Conservation (phyloP, 1,140 invertebrate genomes). For the Papilio aristodemus region DNA sequence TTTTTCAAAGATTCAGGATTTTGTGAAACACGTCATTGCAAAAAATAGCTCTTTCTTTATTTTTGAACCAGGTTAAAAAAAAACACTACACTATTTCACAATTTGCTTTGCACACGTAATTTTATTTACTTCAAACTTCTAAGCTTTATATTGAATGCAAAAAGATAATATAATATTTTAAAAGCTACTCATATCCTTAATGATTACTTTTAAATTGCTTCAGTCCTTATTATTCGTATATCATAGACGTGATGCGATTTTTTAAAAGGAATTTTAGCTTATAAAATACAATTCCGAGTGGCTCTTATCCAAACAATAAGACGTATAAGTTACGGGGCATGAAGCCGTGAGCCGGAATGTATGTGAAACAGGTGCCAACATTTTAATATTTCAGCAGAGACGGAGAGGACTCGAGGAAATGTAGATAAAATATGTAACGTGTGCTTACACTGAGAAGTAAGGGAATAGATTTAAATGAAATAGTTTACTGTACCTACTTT, state of each 20-base stretch:
- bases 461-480: neutral
- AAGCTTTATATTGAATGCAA: too few relatives aligned
- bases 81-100: too few relatives aligned
- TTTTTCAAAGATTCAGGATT: neutral
- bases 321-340: conserved; percentile 14
- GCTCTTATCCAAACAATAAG: conserved; percentile 12
- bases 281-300: neutral
- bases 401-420: conserved; percentile 19
- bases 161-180: too few relatives aligned
- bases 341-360: neutral
- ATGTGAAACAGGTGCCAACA: conserved; percentile 21
- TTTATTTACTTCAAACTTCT: too few relatives aligned
- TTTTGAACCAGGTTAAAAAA: too few relatives aligned
- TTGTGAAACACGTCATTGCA: too few relatives aligned
- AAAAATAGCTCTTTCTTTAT: too few relatives aligned
- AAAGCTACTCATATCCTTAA: too few relatives aligned
- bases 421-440: neutral
- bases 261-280: neutral
- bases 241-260: neutral
- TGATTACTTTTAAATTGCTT: too few relatives aligned
- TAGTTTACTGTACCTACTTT: neutral
- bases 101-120: neutral
- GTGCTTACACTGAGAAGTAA: neutral
- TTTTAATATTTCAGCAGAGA: conserved; percentile 24
- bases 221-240: neutral